Evolutionary conservation across 2,797 vertebrate genomes (phyloP).

Genomic region (Heterohyrax brucei): DNA sequence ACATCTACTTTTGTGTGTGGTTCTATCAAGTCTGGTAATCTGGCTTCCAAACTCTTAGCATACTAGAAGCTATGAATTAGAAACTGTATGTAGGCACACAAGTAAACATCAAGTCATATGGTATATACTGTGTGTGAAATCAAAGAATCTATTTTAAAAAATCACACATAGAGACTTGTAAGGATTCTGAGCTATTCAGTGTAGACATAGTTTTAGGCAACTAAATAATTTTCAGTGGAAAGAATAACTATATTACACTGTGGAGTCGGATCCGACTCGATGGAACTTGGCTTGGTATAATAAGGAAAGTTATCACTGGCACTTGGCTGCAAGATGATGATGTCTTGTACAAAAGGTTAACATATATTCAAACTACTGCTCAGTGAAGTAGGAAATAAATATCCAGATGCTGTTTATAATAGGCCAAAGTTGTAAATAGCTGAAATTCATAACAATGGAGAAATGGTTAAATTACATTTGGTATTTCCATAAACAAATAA

Average conservation of each 20-base stretch:
- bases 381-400: slow-evolving; percentile 17
- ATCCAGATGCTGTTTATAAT: neutral
- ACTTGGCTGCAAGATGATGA: neutral
- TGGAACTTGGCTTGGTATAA: neutral
- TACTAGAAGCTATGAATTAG: neutral
- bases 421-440: neutral
- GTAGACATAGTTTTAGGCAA: neutral
- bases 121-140: neutral
- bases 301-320: slow-evolving; percentile 28
- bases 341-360: slow-evolving; percentile 30
- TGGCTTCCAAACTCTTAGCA: neutral
- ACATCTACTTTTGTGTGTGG: neutral
- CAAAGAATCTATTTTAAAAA: neutral
- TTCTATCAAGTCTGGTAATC: neutral
- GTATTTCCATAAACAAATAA: neutral
- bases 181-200: neutral
- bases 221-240: neutral
- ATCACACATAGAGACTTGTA: neutral
- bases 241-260: neutral
- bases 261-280: too few relatives aligned
- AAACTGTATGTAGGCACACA: neutral
- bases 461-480: neutral
- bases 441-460: neutral
- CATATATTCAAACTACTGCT: neutral
- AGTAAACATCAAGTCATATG: neutral